phyloP scores from a whole-genome alignment of 2,797 vertebrate genomes.

The Meriones psammophilus region DNA sequence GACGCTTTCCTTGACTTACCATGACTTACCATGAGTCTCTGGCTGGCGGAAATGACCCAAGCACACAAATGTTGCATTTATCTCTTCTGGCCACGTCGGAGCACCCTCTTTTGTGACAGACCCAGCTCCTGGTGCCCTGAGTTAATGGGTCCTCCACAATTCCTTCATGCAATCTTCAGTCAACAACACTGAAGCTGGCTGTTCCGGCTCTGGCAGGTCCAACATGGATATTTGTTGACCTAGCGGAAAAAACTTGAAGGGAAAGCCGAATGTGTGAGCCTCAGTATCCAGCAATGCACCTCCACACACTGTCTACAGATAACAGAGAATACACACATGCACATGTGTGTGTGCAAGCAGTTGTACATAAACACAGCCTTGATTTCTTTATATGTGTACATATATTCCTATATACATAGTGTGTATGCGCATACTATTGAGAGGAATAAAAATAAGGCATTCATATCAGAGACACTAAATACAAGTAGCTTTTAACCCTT shows the following conservation, averaged over 20 bases:
- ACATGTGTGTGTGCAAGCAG: background rate
- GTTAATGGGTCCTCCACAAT: background rate
- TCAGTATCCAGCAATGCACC: background rate
- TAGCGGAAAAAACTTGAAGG: background rate
- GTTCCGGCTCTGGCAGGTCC: background rate
- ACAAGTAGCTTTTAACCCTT: background rate
- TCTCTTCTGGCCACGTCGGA: background rate
- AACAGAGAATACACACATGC: background rate
- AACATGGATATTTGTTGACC: background rate
- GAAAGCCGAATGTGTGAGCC: background rate
- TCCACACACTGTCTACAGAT: background rate
- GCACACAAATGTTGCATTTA: background rate
- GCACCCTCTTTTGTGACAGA: slow-evolving; percentile 4
- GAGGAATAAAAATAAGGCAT: slow-evolving; percentile 27
- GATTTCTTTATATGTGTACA: background rate
- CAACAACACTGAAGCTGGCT: background rate
- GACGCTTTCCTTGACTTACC: background rate
- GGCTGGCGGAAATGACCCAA: background rate
- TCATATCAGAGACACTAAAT: background rate
- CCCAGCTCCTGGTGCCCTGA: background rate
- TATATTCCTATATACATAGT: no score
- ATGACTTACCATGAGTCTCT: background rate
- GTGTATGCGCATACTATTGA: background rate
- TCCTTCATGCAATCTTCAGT: background rate
- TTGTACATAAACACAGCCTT: background rate